Evolutionary conservation across 2,113 vertebrate species (phyloP).

Genomic region (Apeltes quadracus): DNA sequence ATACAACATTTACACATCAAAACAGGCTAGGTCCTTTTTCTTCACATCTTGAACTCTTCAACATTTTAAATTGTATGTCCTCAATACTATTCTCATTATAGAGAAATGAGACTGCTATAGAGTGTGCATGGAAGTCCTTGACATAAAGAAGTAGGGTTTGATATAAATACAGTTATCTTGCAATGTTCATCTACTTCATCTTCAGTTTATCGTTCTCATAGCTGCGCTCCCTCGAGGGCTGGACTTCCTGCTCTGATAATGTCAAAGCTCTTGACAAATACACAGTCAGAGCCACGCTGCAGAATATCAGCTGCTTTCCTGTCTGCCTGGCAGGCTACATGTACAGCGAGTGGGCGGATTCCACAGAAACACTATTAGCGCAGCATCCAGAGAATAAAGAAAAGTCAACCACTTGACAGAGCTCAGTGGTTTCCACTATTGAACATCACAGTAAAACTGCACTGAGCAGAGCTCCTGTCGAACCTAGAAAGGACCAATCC

Average conservation of each 20-base stretch:
- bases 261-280: slow-evolving; percentile 70
- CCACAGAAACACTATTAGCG: slow-evolving; percentile 61
- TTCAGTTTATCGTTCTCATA: slow-evolving; percentile 67
- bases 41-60: not conserved
- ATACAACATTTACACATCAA: not conserved
- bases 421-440: slow-evolving; percentile 49
- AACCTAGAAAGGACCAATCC: not conserved
- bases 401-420: slow-evolving; percentile 36
- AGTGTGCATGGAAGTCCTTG: slow-evolving; percentile 10
- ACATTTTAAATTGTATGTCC: not conserved
- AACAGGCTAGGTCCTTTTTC: not conserved
- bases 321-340: slow-evolving; percentile 39
- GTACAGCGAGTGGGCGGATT: slow-evolving; percentile 63
- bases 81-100: not conserved
- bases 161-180: slow-evolving; percentile 37
- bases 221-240: slow-evolving; percentile 52
- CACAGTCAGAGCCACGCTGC: slow-evolving; percentile 54
- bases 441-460: slow-evolving; percentile 20
- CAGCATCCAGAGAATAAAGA: slow-evolving; percentile 49
- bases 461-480: slow-evolving; percentile 20
- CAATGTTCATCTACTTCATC: slow-evolving; percentile 63
- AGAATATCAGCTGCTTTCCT: slow-evolving; percentile 58
- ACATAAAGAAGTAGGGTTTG: slow-evolving; percentile 12
- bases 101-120: too few species aligned
- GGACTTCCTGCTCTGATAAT: slow-evolving; percentile 72